phyloP scores from a whole-genome alignment of 2,113 vertebrate species.

The Cyprinodon variegatus region DNA sequence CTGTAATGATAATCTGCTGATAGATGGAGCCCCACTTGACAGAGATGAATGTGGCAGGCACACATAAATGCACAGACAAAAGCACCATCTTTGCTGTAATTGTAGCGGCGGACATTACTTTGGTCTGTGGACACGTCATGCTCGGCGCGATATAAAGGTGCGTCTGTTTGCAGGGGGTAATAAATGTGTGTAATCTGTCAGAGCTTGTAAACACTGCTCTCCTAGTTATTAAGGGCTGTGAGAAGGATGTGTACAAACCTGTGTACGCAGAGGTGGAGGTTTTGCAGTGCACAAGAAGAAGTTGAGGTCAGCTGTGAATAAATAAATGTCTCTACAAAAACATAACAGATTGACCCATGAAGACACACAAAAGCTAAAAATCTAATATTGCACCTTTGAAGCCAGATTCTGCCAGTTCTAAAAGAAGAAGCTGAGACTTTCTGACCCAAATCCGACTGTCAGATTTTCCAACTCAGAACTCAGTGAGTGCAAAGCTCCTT shows the following conservation, averaged over 20 bases:
- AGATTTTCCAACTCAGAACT: not conserved
- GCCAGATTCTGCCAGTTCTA: not conserved
- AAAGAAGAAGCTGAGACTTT: not conserved
- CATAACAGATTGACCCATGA: not conserved
- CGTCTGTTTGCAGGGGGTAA: conserved; percentile 18
- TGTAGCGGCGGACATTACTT: conserved; percentile 19
- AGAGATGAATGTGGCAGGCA: conserved; percentile 25
- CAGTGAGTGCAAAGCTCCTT: not conserved
- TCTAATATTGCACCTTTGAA: not conserved
- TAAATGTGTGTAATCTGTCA: conserved; percentile 11
- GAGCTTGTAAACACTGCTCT: conserved; percentile 1
- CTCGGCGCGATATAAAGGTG: not conserved
- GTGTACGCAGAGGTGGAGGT: conserved; percentile 2
- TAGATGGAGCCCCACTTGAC: conserved; percentile 48
- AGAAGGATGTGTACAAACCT: conserved; percentile 5
- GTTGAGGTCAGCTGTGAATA: not conserved
- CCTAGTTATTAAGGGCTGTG: conserved; percentile 15
- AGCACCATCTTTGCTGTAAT: conserved; percentile 14
- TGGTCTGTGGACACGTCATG: conserved; percentile 10
- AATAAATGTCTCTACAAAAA: not conserved
- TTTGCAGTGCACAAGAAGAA: conserved; percentile 6
- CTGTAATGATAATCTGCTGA: conserved; percentile 57
- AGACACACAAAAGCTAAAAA: not conserved
- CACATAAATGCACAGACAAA: conserved; percentile 1
- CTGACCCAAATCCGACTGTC: not conserved